phyloP scores from a whole-genome alignment of 2,113 vertebrate genomes.

The Hemibagrus wyckioides region DNA sequence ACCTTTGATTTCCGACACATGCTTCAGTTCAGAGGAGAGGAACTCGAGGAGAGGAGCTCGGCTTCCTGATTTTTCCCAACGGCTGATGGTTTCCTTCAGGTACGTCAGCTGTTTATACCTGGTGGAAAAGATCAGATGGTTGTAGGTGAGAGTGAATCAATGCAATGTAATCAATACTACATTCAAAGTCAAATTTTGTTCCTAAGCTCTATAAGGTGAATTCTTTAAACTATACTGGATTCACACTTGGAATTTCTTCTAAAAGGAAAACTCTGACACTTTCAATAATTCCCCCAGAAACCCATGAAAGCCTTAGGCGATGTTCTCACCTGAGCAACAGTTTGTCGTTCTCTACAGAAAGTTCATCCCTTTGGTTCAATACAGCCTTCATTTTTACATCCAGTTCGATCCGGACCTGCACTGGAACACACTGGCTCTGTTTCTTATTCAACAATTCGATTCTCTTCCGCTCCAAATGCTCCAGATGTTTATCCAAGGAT shows the following conservation, averaged over 20 bases:
- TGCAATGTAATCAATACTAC: not conserved
- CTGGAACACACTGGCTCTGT: constrained; percentile 63
- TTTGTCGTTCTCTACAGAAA: constrained; percentile 62
- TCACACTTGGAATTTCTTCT: not conserved
- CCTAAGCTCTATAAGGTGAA: not conserved
- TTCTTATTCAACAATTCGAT: constrained; percentile 61
- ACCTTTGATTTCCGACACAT: constrained; percentile 52
- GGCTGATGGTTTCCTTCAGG: constrained; percentile 43
- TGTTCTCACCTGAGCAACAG: constrained; percentile 70
- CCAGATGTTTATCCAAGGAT: constrained; percentile 65
- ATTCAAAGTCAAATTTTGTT: not conserved
- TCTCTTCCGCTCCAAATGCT: constrained; percentile 62
- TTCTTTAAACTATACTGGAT: too few species aligned
- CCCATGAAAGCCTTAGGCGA: not conserved
- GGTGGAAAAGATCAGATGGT: not conserved
- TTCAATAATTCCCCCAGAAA: not conserved
- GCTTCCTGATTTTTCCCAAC: constrained; percentile 52
- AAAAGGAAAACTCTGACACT: not conserved
- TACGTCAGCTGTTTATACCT: constrained; percentile 60
- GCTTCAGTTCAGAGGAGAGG: constrained; percentile 49
- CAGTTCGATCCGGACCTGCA: constrained; percentile 65
- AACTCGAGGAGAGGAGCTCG: constrained; percentile 53
- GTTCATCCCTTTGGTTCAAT: constrained; percentile 61
- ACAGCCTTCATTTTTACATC: constrained; percentile 63
- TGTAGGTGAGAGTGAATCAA: not conserved